phyloP scores from a whole-genome alignment of 2,113 vertebrate species.

The Electrona antarctica region DNA sequence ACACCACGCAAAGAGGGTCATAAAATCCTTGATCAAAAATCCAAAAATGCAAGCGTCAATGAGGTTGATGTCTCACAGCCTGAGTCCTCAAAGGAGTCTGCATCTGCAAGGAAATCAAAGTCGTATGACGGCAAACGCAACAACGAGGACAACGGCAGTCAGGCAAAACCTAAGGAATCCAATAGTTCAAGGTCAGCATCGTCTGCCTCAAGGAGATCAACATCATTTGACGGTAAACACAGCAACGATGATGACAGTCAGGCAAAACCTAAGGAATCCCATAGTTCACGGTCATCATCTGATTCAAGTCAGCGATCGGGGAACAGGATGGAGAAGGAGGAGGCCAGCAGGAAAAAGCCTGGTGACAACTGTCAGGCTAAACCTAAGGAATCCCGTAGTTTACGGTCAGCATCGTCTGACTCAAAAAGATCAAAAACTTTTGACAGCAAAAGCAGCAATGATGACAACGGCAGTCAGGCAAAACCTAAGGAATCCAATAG shows the following conservation, averaged over 20 bases:
- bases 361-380: constrained; percentile 49
- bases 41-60: constrained; percentile 8
- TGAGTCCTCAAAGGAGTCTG: constrained; percentile 37
- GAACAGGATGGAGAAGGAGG: constrained; percentile 56
- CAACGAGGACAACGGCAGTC: constrained; percentile 14
- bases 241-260: constrained; percentile 8
- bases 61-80: constrained; percentile 8
- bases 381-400: background rate
- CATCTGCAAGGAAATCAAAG: constrained; percentile 45
- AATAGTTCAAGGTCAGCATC: constrained; percentile 16
- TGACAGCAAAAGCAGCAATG: constrained; percentile 37
- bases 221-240: constrained; percentile 40
- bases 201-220: constrained; percentile 47
- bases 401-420: constrained; percentile 17
- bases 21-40: constrained; percentile 27
- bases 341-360: constrained; percentile 49
- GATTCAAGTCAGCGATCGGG: constrained; percentile 44
- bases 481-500: constrained; percentile 22
- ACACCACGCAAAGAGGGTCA: constrained; percentile 48
- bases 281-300: constrained; percentile 22
- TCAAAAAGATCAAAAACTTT: constrained; percentile 44
- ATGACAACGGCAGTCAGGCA: background rate
- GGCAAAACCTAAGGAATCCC: background rate
- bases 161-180: constrained; percentile 22
- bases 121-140: constrained; percentile 38